Conservation (phyloP, 2,797 vertebrate species). For the Phrynocephalus vlangalii region DNA sequence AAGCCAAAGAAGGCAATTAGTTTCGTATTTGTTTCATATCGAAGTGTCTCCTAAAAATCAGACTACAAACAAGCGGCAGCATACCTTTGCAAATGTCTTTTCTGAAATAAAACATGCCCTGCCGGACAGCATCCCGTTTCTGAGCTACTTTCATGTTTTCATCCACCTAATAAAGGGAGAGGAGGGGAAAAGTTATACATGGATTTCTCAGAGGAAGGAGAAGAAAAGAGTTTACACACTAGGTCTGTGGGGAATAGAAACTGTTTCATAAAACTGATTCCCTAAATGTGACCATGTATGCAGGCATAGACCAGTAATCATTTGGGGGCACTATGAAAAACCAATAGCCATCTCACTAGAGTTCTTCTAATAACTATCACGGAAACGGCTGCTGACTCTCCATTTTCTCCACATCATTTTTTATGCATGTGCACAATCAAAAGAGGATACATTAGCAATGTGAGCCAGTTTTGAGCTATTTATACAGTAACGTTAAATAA, state of each 20-base stretch:
- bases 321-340: not conserved
- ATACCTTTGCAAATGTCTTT: conserved; percentile 98
- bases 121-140: conserved; percentile 92
- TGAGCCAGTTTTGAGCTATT: not conserved
- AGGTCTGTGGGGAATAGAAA: not conserved
- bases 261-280: not conserved
- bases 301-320: no score
- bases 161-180: conserved; percentile 85
- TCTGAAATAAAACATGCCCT: conserved; percentile 95
- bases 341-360: not conserved
- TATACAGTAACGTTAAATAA: not conserved
- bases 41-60: not conserved
- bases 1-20: conserved; percentile 15
- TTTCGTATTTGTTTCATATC: not conserved
- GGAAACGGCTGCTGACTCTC: not conserved
- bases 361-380: not conserved
- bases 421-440: not conserved
- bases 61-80: not conserved
- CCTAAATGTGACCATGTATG: not conserved
- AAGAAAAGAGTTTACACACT: not conserved
- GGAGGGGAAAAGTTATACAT: conserved; percentile 24
- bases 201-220: not conserved
- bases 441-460: not conserved
- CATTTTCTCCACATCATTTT: not conserved
- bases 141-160: conserved; percentile 98